Conservation (phyloP, 2,888 invertebrate species). For the Pelosia muscerda region DNA sequence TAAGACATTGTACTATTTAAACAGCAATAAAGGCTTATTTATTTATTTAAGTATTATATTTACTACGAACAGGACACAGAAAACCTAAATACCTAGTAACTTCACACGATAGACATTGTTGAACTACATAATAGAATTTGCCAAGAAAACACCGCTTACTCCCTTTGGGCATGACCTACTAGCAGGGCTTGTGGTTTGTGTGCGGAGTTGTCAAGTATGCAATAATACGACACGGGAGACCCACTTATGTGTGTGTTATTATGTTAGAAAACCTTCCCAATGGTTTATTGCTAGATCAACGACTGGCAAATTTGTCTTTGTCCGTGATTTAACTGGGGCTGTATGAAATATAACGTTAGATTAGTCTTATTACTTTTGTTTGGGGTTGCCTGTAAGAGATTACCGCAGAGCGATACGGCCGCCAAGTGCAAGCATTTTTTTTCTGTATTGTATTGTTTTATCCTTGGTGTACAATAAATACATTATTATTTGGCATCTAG, state of each 20-base stretch:
- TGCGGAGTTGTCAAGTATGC: conserved; percentile 13
- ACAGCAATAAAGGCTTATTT: no score
- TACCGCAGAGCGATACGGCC: no score
- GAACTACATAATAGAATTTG: conserved; percentile 24
- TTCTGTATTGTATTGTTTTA: no score
- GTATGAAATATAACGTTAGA: background rate
- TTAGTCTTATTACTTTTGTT: no score
- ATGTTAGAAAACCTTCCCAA: background rate
- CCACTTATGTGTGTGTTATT: background rate
- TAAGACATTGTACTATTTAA: no score
- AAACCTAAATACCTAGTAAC: background rate
- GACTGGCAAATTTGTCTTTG: background rate
- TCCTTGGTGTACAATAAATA: no score
- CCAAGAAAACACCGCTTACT: conserved; percentile 16
- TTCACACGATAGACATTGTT: conserved; percentile 13
- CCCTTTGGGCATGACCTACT: conserved; percentile 18
- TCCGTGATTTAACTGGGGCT: background rate
- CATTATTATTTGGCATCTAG: no score
- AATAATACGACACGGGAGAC: conserved; percentile 10
- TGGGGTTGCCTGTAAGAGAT: no score
- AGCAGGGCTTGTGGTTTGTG: background rate
- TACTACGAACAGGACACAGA: no score
- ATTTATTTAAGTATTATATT: no score
- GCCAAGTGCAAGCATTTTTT: no score
- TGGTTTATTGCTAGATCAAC: background rate